Conservation (phyloP, 2,797 vertebrate genomes). For the Melanotaenia trifasciata region DNA sequence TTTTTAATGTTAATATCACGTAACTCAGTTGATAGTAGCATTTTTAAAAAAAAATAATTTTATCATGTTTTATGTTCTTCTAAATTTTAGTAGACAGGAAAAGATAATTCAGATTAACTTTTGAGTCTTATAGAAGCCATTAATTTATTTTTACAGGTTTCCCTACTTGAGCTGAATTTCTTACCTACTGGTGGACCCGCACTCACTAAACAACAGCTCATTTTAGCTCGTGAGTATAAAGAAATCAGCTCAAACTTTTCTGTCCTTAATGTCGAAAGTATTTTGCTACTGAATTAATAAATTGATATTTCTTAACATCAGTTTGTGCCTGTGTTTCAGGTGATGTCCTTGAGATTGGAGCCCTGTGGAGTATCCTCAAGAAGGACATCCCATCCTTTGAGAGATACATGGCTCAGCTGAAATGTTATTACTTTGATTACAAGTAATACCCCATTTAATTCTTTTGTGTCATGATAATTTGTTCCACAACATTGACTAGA, state of each 20-base stretch:
- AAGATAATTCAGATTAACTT: background rate
- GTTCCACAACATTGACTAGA: accelerated
- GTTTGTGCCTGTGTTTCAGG: constrained; percentile 75
- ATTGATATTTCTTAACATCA: background rate
- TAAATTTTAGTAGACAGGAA: background rate
- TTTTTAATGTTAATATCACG: background rate
- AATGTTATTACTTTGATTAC: constrained; percentile 98
- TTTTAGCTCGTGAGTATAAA: constrained; percentile 90
- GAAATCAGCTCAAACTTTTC: background rate
- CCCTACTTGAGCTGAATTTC: constrained; percentile 93
- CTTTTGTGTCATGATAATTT: background rate
- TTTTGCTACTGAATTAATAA: background rate
- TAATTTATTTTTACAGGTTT: constrained; percentile 79
- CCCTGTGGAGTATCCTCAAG: constrained; percentile 94
- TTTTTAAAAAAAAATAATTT: background rate
- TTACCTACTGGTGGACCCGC: constrained; percentile 89
- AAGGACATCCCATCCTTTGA: constrained; percentile 96
- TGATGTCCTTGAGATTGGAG: constrained; percentile 95
- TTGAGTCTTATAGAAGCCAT: background rate
- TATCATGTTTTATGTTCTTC: background rate
- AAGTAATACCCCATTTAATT: constrained; percentile 82
- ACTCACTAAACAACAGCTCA: constrained; percentile 92
- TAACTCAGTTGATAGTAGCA: background rate
- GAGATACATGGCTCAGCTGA: constrained; percentile 96
- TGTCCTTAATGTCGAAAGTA: background rate